Conservation (phyloP, 2,888 invertebrate genomes). For the Pristionchus fissidentatus region DNA sequence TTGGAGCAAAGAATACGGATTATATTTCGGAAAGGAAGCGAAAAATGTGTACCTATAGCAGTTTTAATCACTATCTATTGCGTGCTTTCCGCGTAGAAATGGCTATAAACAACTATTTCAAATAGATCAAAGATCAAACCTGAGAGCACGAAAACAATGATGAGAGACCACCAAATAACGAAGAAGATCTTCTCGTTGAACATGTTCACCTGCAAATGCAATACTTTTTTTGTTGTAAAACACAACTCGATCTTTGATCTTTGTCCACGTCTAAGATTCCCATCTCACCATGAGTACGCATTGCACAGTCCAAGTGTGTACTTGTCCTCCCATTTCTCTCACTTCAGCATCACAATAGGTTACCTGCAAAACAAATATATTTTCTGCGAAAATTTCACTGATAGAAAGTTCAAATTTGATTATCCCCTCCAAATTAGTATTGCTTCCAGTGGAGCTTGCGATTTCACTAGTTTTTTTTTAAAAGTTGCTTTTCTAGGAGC, state of each 20-base stretch:
- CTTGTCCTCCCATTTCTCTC: conserved; percentile 63
- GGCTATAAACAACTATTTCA: no score
- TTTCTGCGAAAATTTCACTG: neutral
- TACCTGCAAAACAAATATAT: conserved; percentile 57
- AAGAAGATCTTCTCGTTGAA: conserved; percentile 75
- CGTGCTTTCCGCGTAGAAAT: no score
- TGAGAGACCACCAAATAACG: conserved; percentile 50
- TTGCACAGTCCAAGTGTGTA: conserved; percentile 68
- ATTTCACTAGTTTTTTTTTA: no score
- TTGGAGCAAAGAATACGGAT: no score
- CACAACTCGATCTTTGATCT: conserved; percentile 33
- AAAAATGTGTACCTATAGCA: no score
- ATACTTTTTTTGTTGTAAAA: no score
- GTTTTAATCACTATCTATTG: no score
- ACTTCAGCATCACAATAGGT: conserved; percentile 72
- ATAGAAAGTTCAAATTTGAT: no score
- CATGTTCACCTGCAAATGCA: conserved; percentile 67
- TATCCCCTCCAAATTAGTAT: neutral
- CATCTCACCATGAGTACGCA: conserved; percentile 71
- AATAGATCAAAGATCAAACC: conserved; percentile 3
- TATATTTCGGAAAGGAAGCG: no score
- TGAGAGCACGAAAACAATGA: conserved; percentile 52
- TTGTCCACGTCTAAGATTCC: neutral
- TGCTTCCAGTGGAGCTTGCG: no score
- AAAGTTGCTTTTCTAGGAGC: no score